A percentile compares a stretch with the other conserved stretches of the same genome.
phyloP scores from a whole-genome alignment of 2,113 vertebrate species.

The Sorex araneus region DNA sequence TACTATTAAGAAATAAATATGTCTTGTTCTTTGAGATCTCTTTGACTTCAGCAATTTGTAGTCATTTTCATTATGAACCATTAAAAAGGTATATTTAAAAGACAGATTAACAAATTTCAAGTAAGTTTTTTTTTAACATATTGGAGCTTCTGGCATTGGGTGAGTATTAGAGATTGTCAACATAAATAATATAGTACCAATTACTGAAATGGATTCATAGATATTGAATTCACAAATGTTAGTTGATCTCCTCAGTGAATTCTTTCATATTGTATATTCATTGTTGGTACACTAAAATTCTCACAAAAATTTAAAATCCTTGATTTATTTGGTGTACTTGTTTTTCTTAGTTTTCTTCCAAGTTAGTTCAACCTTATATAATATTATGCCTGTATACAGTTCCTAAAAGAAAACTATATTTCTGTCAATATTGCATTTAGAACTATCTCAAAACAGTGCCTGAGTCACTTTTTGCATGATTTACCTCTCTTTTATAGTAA shows the following conservation, averaged over 20 bases:
- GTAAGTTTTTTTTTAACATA: conserved; percentile 69
- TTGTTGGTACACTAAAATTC: conserved; percentile 57
- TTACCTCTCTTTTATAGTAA: conserved; percentile 47
- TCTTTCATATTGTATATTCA: conserved; percentile 43
- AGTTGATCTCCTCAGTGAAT: conserved; percentile 53
- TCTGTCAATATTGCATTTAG: conserved; percentile 37
- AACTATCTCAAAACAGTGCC: conserved; percentile 47
- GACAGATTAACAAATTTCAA: conserved; percentile 68
- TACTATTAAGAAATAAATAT: conserved; percentile 82
- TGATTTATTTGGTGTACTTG: conserved; percentile 54
- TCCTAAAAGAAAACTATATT: conserved; percentile 29
- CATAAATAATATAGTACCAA: conserved; percentile 48
- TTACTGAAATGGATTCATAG: conserved; percentile 58
- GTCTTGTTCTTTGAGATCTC: conserved; percentile 72
- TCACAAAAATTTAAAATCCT: conserved; percentile 65
- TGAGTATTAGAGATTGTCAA: conserved; percentile 80
- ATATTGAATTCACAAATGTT: conserved; percentile 35
- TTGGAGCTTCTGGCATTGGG: conserved; percentile 77
- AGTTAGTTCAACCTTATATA: conserved; percentile 41
- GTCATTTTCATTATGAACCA: conserved; percentile 67
- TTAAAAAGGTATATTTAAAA: conserved; percentile 75
- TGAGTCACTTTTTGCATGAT: conserved; percentile 67
- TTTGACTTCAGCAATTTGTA: conserved; percentile 71
- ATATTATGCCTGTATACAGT: conserved; percentile 32
- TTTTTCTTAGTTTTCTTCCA: conserved; percentile 71